Base-by-base conservation (phyloP, 2,888 invertebrate genomes). In the Marasmarcha lunaedactyla region DNA sequence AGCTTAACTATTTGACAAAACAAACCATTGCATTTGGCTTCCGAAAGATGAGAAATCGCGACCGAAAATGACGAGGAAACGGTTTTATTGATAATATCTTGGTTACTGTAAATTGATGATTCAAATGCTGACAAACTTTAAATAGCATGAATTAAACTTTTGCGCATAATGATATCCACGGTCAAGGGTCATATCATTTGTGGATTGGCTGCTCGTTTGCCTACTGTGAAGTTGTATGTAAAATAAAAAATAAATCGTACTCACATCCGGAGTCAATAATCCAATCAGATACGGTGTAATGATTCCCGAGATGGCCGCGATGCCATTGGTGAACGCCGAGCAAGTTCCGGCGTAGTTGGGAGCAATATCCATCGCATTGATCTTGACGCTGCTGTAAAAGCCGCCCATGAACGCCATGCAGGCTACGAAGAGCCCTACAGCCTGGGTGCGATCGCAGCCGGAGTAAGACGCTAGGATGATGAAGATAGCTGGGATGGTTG, bases 341-440 rank as follows among this genome's bases (percentile, higher is more conserved):
- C 88, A 71, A 1, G 87, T 87, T 0, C 88, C 89, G 0, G 88
- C 87, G 49, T 85, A 88, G 55, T 89, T 89, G 0, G 88, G 87
- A 1, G 87, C 85, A 15, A 89, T 73, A 53, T 89, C 89, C 63
- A 89, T 76, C 2, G 87, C 85, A 59, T 89, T 89, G 40, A 89
- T 88, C 61, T 89, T 88, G 54, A 89, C 85, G 42, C 88, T 88
- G 50, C 89, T 87, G 55, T 90, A 90, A 63, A 87, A 90, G 1
- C 88, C 86, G 1, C 89, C 90, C 89, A 90, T 89, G 44, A 88
- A 85, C 26, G 86, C 86, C 87, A 89, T 86, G 20, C 81, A 86
- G 20, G 86, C 60, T 38, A 88, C 86, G 58, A 89, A 87, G 42
- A 88, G 67, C 33, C 85, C 77, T 4, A 88, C 84, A 36, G 83